These are phyloP conservation scores for Orthosia gracilis DNA, from an alignment of 2,888 invertebrate species.

Conservation along the genomic window DNA sequence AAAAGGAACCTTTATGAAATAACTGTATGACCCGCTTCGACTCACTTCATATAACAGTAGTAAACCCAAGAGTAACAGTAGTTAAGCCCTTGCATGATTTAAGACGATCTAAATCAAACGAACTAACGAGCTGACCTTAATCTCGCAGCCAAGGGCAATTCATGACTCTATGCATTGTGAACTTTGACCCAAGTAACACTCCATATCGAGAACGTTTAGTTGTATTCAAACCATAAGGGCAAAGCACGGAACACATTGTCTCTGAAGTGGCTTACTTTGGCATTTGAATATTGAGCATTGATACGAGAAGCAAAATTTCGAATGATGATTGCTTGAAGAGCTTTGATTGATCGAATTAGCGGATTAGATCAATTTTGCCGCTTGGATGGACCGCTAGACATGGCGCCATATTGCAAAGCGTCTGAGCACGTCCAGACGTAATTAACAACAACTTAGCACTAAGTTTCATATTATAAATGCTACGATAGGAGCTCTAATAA, in stretches of 20 bases:
- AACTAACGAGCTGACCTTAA: conserved; percentile 49
- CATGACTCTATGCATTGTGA: conserved; percentile 46
- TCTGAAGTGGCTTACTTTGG: conserved; percentile 12
- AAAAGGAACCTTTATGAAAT: conserved; percentile 9
- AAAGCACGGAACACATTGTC: conserved; percentile 21
- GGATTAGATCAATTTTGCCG: conserved; percentile 11
- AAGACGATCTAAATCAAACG: conserved; percentile 38
- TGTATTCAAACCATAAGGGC: conserved; percentile 36
- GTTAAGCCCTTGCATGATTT: conserved; percentile 27
- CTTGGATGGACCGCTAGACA: conserved; percentile 10
- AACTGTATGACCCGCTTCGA: neutral
- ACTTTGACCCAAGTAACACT: conserved; percentile 57
- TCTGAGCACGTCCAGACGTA: neutral
- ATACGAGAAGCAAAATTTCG: neutral
- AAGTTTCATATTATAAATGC: conserved; percentile 18
- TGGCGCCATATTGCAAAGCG: conserved; percentile 36
- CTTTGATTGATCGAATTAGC: conserved; percentile 18
- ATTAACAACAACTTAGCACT: conserved; percentile 31
- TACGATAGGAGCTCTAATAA: conserved; percentile 41
- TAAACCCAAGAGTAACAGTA: conserved; percentile 18
- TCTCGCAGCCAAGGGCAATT: conserved; percentile 52
- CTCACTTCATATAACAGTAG: neutral
- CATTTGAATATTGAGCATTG: neutral
- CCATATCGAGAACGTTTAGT: conserved; percentile 42
- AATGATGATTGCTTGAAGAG: conserved; percentile 16